A percentile compares a stretch with the other conserved stretches of the same genome.
These are phyloP conservation scores for Noctua janthe DNA, from an alignment of 2,888 invertebrate genomes.

Conservation along the genomic window DNA sequence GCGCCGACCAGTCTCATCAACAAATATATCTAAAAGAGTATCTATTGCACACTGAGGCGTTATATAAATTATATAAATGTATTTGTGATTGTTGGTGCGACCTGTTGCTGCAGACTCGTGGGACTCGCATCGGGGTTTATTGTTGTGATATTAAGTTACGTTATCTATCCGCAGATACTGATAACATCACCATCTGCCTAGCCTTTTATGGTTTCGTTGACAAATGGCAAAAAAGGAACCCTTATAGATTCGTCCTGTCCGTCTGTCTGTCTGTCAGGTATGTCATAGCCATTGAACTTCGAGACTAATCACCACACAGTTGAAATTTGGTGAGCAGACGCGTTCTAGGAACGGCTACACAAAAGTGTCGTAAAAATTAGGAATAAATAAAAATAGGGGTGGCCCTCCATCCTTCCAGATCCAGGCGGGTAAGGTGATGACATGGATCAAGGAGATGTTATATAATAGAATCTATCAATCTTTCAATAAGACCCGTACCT, in stretches of 20 bases:
- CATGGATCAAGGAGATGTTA: background rate
- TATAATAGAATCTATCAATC: too few relatives aligned
- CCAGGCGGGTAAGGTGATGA: background rate
- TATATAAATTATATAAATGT: conserved; percentile 1
- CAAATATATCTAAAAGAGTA: background rate
- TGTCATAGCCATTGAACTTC: background rate
- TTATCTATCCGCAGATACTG: background rate
- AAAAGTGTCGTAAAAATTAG: too few relatives aligned
- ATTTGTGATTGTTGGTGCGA: background rate
- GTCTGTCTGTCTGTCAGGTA: too few relatives aligned
- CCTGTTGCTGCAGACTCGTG: background rate
- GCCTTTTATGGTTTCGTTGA: too few relatives aligned
- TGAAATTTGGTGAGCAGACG: too few relatives aligned
- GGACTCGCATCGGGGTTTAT: background rate
- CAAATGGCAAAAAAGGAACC: too few relatives aligned
- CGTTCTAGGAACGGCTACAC: too few relatives aligned
- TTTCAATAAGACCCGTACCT: background rate
- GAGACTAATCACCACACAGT: too few relatives aligned
- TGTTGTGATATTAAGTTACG: background rate
- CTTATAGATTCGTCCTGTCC: background rate
- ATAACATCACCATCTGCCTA: background rate
- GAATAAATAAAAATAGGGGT: too few relatives aligned
- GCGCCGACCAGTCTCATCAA: background rate
- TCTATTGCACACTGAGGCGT: background rate
- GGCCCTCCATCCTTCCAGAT: background rate